Evolutionary conservation across 2,888 invertebrate species (phyloP).

Genomic region (Fabriciana adippe): DNA sequence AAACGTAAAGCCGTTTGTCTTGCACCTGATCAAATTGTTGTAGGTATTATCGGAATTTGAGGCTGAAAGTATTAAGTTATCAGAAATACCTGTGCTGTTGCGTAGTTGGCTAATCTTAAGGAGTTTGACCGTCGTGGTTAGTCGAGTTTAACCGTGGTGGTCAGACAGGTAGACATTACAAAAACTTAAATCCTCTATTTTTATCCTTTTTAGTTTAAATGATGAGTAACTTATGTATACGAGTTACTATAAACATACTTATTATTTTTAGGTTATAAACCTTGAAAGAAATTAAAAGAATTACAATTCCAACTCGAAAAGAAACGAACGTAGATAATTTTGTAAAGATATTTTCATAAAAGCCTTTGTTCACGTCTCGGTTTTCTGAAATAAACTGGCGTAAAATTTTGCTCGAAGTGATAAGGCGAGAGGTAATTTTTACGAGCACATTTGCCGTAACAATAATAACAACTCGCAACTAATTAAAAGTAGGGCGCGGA

Average conservation of each 20-base stretch:
- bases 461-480: conserved; percentile 78
- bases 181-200: too few species aligned
- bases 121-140: too few species aligned
- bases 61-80: too few species aligned
- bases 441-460: conserved; percentile 66
- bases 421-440: conserved; percentile 69
- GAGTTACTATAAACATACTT: not conserved
- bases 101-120: too few species aligned
- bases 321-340: conserved; percentile 31
- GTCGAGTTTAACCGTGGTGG: too few species aligned
- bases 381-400: conserved; percentile 42
- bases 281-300: conserved; percentile 19
- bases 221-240: too few species aligned
- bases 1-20: too few species aligned
- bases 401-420: conserved; percentile 55
- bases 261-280: not conserved
- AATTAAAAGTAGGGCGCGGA: conserved; percentile 73
- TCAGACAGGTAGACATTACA: too few species aligned
- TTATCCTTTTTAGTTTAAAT: too few species aligned
- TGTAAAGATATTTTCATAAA: conserved; percentile 33
- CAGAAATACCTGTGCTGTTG: too few species aligned
- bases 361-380: conserved; percentile 36
- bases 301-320: conserved; percentile 24
- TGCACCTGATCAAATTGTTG: too few species aligned
- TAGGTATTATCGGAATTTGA: too few species aligned